Evolutionary conservation across 2,888 invertebrate genomes (phyloP), one percentile per base, ranked within the genome.

Genomic region (Nemotelus nigrinus): DNA sequence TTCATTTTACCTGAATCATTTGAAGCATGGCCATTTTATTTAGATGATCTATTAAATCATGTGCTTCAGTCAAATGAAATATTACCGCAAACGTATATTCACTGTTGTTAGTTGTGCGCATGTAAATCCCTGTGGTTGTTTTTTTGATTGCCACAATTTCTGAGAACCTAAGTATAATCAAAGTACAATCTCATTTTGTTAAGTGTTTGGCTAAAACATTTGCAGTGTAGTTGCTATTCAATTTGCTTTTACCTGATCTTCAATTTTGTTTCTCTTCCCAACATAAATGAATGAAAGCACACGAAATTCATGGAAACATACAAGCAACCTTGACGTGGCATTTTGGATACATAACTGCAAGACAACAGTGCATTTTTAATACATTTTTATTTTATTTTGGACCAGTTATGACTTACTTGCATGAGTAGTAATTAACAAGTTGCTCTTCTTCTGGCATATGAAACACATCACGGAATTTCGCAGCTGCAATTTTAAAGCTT

Each of bases 21-120:
- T 94, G 92, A 90, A 96, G 97, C 93, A 99, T 98, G 78, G 98
- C 98, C 88, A 98, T 92, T 88, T 98, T 98, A 76, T 97, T 96
- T 60, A 99, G 89, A 86, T 98, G 98, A 84, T 97, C 95, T 93
- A 98, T 97, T 82, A 99, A 87, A 25, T 92, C 91, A 86, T 94
- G 97, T 0, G 97, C 96, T 86, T 99, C 98, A 48, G 48, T 48
- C 76, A 91, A 92, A 84, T 95, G 94, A 84, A 92, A 94, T 81
- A 97, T 88, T 84, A 98, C 92, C 6, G 96, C 96, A 87, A 99
- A 99, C 85, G 93, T 93, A 88, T 96, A 94, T 88, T 95, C 91
- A 78, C 88, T 88, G 83, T 92, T 93, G 82, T 96, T 94, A 81
- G 96, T 90, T 0, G 97, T 97, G 41, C 92, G 92, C 4, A 98